These are phyloP conservation scores for Cossypha caffra DNA, from an alignment of 2,797 vertebrate genomes.

Conservation along the genomic window DNA sequence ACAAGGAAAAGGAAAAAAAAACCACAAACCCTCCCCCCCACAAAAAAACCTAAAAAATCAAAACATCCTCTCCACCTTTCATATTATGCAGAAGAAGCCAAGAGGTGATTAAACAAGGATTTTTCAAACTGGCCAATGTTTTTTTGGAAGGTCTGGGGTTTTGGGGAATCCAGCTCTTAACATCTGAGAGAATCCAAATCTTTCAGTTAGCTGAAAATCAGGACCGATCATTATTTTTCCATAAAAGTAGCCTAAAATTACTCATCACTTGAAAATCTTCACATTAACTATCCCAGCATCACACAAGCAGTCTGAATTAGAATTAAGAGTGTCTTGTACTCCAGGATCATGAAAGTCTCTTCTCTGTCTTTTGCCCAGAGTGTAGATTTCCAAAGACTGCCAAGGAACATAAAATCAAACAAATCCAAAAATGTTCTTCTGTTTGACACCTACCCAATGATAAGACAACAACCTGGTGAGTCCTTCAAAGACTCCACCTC, in stretches of 20 bases:
- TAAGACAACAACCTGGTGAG: not conserved
- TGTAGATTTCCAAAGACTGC: not conserved
- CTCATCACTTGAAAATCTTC: not conserved
- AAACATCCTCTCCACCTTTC: not conserved
- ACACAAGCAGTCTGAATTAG: not conserved
- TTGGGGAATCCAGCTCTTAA: not conserved
- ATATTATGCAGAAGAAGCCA: not conserved
- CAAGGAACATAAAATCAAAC: not conserved
- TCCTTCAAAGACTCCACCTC: not conserved
- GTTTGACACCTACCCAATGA: not conserved
- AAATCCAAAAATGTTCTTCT: not conserved
- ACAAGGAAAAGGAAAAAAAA: not conserved
- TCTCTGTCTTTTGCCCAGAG: not conserved
- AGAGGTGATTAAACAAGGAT: not conserved
- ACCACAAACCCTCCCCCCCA: no score
- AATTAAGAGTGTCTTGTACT: not conserved
- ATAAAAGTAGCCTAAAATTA: not conserved
- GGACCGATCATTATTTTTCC: not conserved
- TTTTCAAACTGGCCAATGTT: not conserved
- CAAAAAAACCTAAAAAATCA: no score
- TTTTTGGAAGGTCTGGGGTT: not conserved
- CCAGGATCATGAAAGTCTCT: not conserved
- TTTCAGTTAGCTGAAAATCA: not conserved
- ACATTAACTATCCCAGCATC: not conserved
- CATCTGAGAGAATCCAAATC: not conserved